Evolutionary conservation across 2,113 vertebrate genomes (phyloP), one percentile per base, ranked within the genome.

Genomic region (Cyanocitta stelleri): DNA sequence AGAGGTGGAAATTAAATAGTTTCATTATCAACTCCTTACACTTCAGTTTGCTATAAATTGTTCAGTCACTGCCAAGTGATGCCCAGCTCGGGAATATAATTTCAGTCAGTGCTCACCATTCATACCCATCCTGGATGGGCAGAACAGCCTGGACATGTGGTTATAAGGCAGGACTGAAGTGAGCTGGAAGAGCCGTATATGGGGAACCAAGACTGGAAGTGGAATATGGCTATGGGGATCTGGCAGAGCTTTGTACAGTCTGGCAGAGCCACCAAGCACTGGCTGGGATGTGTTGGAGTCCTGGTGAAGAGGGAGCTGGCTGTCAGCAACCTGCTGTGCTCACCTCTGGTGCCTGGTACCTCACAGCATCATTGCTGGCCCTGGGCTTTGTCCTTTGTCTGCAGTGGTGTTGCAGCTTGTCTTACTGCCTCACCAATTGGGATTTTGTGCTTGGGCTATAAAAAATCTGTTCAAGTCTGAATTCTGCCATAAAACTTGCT

Each of bases 11-110:
- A 80, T 73, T 24, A 87, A 96, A 83, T 56, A 35, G 51, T 93
- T 89, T 86, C 89, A 90, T 96, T 85, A 85, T 84, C 68, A 51
- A 90, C 55, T 88, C 87, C 92, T 93, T 90, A 87, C 74, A n/a
- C 73, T 95, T 79, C 82, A 82, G 71, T 96, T 92, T 94, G 74
- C 76, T 88, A 39, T 85, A 86, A 91, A 90, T 87, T 75, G 81
- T 86, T 95, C 58, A 63, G 77, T 82, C 87, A 77, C 33, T 88
- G 76, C 82, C 55, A 75, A 93, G 58, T 68, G 94, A n/a, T 68
- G 85, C 92, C 88, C 73, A 55, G 63, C 51, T 61, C 15, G 21
- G 69, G 82, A 85, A 83, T 83, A 16, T 72, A 7, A 72, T 77
- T 94, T 79, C 58, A 85, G 5, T 30, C 78, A 64, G 49, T 20